Evolutionary conservation across 2,113 vertebrate species (phyloP).

Genomic region (Otus sunia): DNA sequence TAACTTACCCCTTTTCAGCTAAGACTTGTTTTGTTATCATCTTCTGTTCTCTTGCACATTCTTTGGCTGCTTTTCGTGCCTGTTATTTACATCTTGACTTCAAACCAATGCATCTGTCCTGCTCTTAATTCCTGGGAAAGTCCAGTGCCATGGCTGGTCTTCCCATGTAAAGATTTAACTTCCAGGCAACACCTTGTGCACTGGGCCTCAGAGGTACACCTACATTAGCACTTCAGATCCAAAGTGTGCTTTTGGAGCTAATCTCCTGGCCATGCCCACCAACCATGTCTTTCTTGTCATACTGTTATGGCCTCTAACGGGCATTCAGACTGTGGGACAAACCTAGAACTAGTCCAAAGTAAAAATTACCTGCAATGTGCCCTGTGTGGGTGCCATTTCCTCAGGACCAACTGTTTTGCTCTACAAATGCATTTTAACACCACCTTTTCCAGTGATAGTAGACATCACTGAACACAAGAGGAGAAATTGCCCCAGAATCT

Average conservation of each 20-base stretch:
- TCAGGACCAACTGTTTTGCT: background rate
- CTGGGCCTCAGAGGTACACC: background rate
- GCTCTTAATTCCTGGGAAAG: background rate
- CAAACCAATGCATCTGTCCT: background rate
- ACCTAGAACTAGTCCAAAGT: background rate
- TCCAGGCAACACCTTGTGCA: background rate
- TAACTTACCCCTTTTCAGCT: background rate
- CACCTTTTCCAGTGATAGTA: background rate
- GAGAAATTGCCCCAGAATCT: background rate
- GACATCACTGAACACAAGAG: rapidly evolving
- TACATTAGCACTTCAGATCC: background rate
- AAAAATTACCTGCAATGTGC: background rate
- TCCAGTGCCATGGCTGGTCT: background rate
- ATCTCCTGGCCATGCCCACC: background rate
- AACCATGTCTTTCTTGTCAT: background rate
- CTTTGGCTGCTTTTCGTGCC: background rate
- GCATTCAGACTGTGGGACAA: background rate
- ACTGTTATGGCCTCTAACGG: rapidly evolving
- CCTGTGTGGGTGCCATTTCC: background rate
- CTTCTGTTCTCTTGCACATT: constrained; percentile 1
- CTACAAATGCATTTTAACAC: background rate
- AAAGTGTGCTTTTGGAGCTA: background rate
- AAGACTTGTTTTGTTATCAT: background rate
- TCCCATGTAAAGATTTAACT: background rate
- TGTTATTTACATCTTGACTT: background rate